These are phyloP conservation scores for Sebastes iracundus DNA, from an alignment of 2,797 vertebrate genomes.

Conservation along the genomic window DNA sequence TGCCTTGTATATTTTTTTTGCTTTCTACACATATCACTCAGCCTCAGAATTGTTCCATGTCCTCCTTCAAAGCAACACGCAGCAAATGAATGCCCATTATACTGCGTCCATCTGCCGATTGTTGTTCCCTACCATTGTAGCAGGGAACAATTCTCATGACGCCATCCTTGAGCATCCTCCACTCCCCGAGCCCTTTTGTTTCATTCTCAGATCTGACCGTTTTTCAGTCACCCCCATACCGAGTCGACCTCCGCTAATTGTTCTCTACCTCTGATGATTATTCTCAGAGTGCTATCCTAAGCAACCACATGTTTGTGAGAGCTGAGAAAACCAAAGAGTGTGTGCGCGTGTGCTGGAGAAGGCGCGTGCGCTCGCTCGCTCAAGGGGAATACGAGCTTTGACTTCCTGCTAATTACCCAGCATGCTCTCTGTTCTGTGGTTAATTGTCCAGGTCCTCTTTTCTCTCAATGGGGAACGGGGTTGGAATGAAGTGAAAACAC, in stretches of 20 bases:
- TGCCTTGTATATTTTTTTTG: not conserved
- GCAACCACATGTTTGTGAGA: constrained; percentile 65
- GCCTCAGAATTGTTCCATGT: constrained; percentile 23
- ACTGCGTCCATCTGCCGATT: constrained; percentile 42
- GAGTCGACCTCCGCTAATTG: constrained; percentile 66
- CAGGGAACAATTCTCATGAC: constrained; percentile 47
- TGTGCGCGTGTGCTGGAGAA: constrained; percentile 4
- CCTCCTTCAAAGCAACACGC: constrained; percentile 28
- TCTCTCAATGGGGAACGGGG: constrained; percentile 63
- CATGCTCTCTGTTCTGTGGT: constrained; percentile 82
- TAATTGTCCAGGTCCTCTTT: constrained; percentile 81
- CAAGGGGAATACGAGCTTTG: constrained; percentile 77
- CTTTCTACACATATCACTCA: constrained; percentile 11
- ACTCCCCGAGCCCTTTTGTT: constrained; percentile 48
- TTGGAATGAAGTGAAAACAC: constrained; percentile 66
- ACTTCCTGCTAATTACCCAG: constrained; percentile 83
- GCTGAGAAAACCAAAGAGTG: constrained; percentile 43
- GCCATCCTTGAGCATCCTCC: constrained; percentile 31
- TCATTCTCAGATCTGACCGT: constrained; percentile 63
- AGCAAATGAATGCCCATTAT: constrained; percentile 40
- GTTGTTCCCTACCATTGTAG: constrained; percentile 36
- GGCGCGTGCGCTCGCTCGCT: constrained; percentile 39
- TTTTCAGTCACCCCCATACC: constrained; percentile 48
- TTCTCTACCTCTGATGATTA: constrained; percentile 63
- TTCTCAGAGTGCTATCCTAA: constrained; percentile 53